These are phyloP conservation scores for Girardinus metallicus DNA, from an alignment of 2,797 vertebrate species.

Conservation along the genomic window DNA sequence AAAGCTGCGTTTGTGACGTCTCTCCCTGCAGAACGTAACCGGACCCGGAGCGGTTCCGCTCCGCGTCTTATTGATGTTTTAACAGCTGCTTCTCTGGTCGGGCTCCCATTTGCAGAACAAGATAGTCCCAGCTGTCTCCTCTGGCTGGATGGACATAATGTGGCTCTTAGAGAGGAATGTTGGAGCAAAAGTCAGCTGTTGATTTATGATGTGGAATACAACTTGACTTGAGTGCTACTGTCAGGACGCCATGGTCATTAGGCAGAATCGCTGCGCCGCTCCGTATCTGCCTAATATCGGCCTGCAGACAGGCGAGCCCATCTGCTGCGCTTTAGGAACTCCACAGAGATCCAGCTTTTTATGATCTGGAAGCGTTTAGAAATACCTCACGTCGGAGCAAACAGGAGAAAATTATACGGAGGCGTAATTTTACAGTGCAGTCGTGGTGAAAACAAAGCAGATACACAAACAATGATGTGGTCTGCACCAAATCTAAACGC, in stretches of 20 bases:
- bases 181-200: constrained; percentile 29
- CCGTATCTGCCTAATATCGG: constrained; percentile 53
- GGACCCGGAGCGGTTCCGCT: constrained; percentile 12
- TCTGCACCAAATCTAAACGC: neutral
- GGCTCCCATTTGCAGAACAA: constrained; percentile 22
- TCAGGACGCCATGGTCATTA: constrained; percentile 66
- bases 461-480: constrained; percentile 6
- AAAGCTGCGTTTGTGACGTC: constrained; percentile 30
- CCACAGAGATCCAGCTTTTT: constrained; percentile 34
- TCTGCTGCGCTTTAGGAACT: constrained; percentile 58
- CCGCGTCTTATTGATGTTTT: constrained; percentile 17
- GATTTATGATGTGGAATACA: constrained; percentile 58
- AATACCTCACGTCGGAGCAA: constrained; percentile 37
- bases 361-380: constrained; percentile 57
- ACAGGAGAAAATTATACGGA: constrained; percentile 15
- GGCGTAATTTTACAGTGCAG: constrained; percentile 14
- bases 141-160: constrained; percentile 43
- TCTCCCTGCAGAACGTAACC: constrained; percentile 15
- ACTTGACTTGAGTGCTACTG: constrained; percentile 58
- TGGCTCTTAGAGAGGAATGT: constrained; percentile 48
- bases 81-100: constrained; percentile 15
- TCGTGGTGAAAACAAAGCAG: neutral
- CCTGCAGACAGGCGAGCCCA: constrained; percentile 49
- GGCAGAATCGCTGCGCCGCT: constrained; percentile 39
- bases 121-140: constrained; percentile 25